Base-by-base conservation (phyloP, 2,888 invertebrate genomes). In the Lasioglossum morio region DNA sequence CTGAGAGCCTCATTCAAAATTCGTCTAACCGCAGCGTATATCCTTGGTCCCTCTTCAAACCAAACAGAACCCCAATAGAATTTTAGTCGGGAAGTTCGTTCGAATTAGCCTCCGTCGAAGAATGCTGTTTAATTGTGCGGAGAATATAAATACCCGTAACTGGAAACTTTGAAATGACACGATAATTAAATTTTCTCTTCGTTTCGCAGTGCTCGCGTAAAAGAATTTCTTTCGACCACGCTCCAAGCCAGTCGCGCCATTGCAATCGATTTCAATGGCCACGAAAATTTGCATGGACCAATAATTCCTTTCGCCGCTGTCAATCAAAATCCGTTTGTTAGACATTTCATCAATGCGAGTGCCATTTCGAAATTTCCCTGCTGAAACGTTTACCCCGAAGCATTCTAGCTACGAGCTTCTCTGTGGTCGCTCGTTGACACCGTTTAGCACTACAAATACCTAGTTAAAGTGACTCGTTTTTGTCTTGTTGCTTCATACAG, bases 121-220 rank as follows among this genome's bases (percentile, higher is more conserved):
- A 82, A 84, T 77, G 74, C 69, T 40, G 40, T 77, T 75, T 53
- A 78, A 84, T 82, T 72, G 69, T 37, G 5, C 23, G 8, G 4
- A 14, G n/a, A 48, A 40, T 34, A 48, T 27, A 23, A 57, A 16
- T 30, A 23, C 7, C 40, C 37, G 46, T 27, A 4, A 43, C 19
- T 19, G n/a, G 63, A 43, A 40, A 60, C 57, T 40, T 60, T 16
- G 30, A 66, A 37, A 72, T 77, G 57, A 48, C 69, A 73, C 69
- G 53, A 72, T 40, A 53, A 78, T 78, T 53, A 72, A 46, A 66
- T 66, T 66, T 72, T 14, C 14, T 27, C 43, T 34, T 8, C 19
- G 34, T 34, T 66, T 19, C 66, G 19, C 34, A 34, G 34, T 60
- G 60, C 60, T 60, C 60, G 60, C 27, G 14, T 66, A 19, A 66